A percentile compares a stretch with the other conserved stretches of the same genome.
Conservation (phyloP, 2,888 invertebrate species). For the Hybos culiciformis region DNA sequence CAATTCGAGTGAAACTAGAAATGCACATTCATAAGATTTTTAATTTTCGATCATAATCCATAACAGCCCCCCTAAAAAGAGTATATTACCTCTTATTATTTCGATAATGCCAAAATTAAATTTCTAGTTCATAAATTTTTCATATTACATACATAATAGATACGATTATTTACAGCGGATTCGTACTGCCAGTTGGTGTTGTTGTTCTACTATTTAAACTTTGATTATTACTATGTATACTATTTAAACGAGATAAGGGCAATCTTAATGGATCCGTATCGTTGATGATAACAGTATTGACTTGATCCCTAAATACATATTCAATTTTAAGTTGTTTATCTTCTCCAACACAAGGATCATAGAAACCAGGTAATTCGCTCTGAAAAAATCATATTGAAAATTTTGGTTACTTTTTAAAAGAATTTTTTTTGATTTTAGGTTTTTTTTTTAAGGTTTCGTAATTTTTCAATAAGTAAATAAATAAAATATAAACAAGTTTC, state of each 20-base stretch:
- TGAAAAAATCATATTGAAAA: constrained; percentile 37
- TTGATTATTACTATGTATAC: neutral
- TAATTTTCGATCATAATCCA: too few species aligned
- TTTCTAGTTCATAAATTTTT: too few species aligned
- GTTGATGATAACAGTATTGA: constrained; percentile 63
- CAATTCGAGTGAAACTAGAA: too few species aligned
- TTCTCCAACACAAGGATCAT: constrained; percentile 88
- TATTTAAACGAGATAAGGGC: constrained; percentile 37
- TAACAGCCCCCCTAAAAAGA: too few species aligned
- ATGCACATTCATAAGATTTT: too few species aligned
- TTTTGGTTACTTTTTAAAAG: too few species aligned
- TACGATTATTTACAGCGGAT: too few species aligned
- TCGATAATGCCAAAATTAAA: too few species aligned
- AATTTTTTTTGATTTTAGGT: too few species aligned
- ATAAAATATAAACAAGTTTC: neutral
- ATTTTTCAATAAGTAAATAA: constrained; percentile 4
- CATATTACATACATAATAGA: too few species aligned
- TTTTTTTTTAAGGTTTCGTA: too few species aligned
- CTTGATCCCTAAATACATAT: constrained; percentile 68
- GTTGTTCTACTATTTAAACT: neutral
- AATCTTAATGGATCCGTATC: constrained; percentile 71
- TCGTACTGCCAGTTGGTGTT: neutral
- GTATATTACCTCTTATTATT: too few species aligned
- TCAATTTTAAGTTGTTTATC: constrained; percentile 75
- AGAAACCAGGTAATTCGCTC: constrained; percentile 93